Conservation (phyloP, 2,888 invertebrate genomes). For the Ophraella communa region DNA sequence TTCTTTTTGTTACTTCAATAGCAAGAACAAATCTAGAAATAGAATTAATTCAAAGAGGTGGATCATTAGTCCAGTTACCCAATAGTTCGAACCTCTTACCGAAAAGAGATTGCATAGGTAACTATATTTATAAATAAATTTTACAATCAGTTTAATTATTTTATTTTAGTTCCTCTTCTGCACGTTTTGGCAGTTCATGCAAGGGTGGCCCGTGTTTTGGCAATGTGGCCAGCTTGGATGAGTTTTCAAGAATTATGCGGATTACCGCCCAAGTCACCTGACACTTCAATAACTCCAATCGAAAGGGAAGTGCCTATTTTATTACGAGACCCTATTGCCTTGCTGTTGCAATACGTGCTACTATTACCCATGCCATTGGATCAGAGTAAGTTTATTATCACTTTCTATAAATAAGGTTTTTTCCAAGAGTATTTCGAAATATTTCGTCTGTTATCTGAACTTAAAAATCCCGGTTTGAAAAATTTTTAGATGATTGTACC, state of each 20-base stretch:
- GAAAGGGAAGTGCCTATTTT: slow-evolving; percentile 80
- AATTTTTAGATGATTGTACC: no score
- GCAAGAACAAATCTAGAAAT: slow-evolving; percentile 92
- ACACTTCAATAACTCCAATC: slow-evolving; percentile 56
- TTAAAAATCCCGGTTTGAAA: no score
- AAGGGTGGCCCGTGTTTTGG: slow-evolving; percentile 71
- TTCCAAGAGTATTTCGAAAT: no score
- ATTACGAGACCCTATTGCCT: slow-evolving; percentile 83
- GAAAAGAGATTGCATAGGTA: slow-evolving; percentile 81
- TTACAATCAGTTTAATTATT: neutral
- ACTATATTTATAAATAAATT: slow-evolving; percentile 34
- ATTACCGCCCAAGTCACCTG: slow-evolving; percentile 51
- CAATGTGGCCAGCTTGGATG: slow-evolving; percentile 66
- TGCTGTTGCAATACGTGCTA: slow-evolving; percentile 86
- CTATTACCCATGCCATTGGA: slow-evolving; percentile 85
- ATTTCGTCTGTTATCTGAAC: no score
- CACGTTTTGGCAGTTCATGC: slow-evolving; percentile 89
- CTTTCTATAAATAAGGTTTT: neutral
- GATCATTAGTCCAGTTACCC: slow-evolving; percentile 65
- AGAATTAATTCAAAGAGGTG: slow-evolving; percentile 89
- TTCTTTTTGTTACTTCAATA: slow-evolving; percentile 88
- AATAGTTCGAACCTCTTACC: slow-evolving; percentile 67
- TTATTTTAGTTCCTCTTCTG: slow-evolving; percentile 77
- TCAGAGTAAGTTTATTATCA: slow-evolving; percentile 72
- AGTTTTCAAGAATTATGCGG: slow-evolving; percentile 64